Base-by-base conservation (phyloP, 2,888 invertebrate genomes). In the Rhamnusium bicolor region DNA sequence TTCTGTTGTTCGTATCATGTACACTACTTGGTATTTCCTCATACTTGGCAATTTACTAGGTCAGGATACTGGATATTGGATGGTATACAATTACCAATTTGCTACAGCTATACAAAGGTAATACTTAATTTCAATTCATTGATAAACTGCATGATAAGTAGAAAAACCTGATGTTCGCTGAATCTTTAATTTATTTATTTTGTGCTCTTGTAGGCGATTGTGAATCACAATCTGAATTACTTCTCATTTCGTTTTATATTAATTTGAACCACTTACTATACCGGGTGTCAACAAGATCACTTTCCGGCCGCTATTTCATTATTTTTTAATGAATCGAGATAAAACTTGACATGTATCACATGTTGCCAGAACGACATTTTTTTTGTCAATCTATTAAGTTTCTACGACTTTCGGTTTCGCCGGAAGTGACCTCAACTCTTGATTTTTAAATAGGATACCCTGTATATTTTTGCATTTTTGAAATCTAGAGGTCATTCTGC, bases 1-100 rank as follows among this genome's bases (percentile, higher is more conserved):
- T 73, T 73, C 73, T 69, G 76, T 75, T 75, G 72, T 69, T 68
- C 69, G 56, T 51, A 70, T 56, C 29, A 46, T 19, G 40, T 21
- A 54, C 67, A 58, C 68, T 70, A 67, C 66, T 67, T 73, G n/a
- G 53, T 71, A 71, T 73, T 69, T 69, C 69, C 69, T 69, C 62
- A 69, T 62, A 16, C 69, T 32, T 54, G 18, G 24, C 54, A 60
- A 62, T 62, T 62, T 62, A 69, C 54, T 69, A 54, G 69, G 69
- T 69, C 69, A 69, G 69, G 24, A 54, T 40, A 65, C 18, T 66
- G 66, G 54, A 46, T 27, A 56, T 54, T 40, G 32, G 29, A 63
- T 29, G 63, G 27, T 14, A 16, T 65, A 27, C 40, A 56, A 67
- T 67, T 65, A 67, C 19, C 67, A 27, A 54, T 67, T 67, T 67